Percentiles rank a stretch among this genome's conserved stretches.
phyloP scores from a whole-genome alignment of 2,113 vertebrate genomes.

The Sinocyclocheilus anophthalmus region DNA sequence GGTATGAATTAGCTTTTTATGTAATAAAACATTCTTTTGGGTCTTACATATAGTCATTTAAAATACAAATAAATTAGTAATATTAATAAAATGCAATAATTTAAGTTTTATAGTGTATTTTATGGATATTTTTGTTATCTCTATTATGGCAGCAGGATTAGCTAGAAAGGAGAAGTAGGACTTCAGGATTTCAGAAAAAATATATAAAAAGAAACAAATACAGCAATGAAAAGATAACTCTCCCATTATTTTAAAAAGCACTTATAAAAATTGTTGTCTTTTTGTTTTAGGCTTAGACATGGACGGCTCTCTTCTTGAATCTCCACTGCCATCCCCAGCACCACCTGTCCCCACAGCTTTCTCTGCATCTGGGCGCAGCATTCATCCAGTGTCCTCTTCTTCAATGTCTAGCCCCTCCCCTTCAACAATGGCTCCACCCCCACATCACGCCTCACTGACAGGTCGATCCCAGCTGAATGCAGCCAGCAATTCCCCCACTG shows the following conservation, averaged over 20 bases:
- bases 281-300: slow-evolving; percentile 40
- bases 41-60: too few species aligned
- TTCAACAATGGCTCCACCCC: background rate
- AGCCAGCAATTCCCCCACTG: slow-evolving; percentile 20
- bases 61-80: too few species aligned
- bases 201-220: too few species aligned
- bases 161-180: background rate
- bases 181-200: background rate
- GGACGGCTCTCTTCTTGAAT: slow-evolving; percentile 39
- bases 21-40: too few species aligned
- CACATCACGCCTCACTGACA: slow-evolving; percentile 18
- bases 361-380: slow-evolving; percentile 15
- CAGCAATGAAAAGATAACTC: background rate
- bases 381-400: background rate
- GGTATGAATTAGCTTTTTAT: too few species aligned
- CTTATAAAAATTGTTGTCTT: background rate
- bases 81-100: too few species aligned
- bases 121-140: too few species aligned
- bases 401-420: slow-evolving; percentile 11
- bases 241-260: background rate
- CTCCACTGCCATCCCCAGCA: slow-evolving; percentile 26
- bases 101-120: too few species aligned
- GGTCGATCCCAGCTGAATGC: slow-evolving; percentile 58
- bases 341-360: slow-evolving; percentile 22
- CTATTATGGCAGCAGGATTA: background rate